Conservation (phyloP, 2,113 vertebrate genomes). For the Oryzias javanicus region DNA sequence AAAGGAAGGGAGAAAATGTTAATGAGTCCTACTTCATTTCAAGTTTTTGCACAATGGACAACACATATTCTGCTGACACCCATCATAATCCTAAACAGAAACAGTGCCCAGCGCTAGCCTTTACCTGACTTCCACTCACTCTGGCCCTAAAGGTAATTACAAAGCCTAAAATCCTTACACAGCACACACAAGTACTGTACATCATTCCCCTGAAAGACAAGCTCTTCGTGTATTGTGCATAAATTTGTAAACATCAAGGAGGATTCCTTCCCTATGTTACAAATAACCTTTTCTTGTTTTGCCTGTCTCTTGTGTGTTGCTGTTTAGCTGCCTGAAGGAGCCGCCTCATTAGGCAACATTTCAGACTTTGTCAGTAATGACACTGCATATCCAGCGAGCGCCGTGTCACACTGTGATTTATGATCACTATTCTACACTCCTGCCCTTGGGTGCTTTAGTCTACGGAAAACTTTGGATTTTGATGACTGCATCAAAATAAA, state of each 20-base stretch:
- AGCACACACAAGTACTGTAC: too few species aligned
- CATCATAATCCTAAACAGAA: too few species aligned
- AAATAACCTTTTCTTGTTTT: conserved; percentile 30
- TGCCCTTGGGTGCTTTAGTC: conserved; percentile 49
- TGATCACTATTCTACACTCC: conserved; percentile 52
- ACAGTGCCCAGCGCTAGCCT: too few species aligned
- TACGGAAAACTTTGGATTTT: conserved; percentile 54
- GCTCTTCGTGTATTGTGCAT: conserved; percentile 19
- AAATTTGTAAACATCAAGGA: conserved; percentile 19
- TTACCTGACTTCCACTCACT: too few species aligned
- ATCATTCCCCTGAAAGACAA: neutral
- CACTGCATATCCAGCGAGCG: conserved; percentile 40
- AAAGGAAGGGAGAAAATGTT: too few species aligned
- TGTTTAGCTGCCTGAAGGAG: conserved; percentile 41
- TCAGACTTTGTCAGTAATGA: conserved; percentile 57
- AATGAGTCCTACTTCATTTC: too few species aligned
- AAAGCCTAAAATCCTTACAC: too few species aligned
- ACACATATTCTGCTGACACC: too few species aligned
- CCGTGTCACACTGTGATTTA: conserved; percentile 61
- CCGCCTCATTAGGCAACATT: conserved; percentile 59
- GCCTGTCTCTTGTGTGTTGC: conserved; percentile 35
- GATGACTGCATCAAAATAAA: conserved; percentile 62
- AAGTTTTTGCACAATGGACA: too few species aligned
- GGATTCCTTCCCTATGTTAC: conserved; percentile 33
- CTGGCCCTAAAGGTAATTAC: too few species aligned